Evolutionary conservation across 2,888 invertebrate species (phyloP).

Genomic region (Spisula subtruncata): DNA sequence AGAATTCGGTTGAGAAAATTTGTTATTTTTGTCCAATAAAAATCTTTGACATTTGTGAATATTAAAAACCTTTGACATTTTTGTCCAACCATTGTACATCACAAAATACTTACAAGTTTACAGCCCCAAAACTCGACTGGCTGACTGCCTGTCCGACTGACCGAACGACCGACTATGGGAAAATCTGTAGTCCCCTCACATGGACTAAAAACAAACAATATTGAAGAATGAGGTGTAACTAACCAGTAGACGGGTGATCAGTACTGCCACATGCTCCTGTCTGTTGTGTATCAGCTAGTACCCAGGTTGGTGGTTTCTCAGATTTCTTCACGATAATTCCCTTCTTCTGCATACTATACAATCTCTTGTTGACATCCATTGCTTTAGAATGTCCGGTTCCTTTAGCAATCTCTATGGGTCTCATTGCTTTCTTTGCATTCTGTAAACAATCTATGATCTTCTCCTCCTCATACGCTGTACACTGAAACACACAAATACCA

Average conservation of each 20-base stretch:
- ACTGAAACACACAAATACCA: neutral
- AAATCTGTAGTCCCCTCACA: too few species aligned
- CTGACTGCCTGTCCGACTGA: too few species aligned
- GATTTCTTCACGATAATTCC: slow-evolving; percentile 63
- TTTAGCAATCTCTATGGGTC: slow-evolving; percentile 78
- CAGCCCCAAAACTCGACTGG: too few species aligned
- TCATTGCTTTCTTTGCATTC: slow-evolving; percentile 49
- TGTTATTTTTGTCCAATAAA: too few species aligned
- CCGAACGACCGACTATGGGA: too few species aligned
- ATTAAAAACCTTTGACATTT: too few species aligned
- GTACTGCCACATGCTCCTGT: neutral
- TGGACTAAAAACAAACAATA: too few species aligned
- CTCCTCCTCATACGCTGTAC: slow-evolving; percentile 20
- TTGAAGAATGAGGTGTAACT: neutral
- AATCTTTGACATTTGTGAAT: too few species aligned
- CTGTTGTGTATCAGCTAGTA: slow-evolving; percentile 15
- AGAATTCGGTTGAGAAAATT: too few species aligned
- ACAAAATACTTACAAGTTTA: too few species aligned
- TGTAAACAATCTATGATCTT: slow-evolving; percentile 54
- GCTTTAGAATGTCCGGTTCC: slow-evolving; percentile 74
- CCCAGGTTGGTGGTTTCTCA: slow-evolving; percentile 71
- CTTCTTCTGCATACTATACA: slow-evolving; percentile 77
- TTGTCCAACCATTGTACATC: too few species aligned
- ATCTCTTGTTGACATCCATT: slow-evolving; percentile 80
- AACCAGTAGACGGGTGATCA: neutral